Base-by-base conservation (phyloP, 2,797 vertebrate species). In the Adrianichthys oophorus region DNA sequence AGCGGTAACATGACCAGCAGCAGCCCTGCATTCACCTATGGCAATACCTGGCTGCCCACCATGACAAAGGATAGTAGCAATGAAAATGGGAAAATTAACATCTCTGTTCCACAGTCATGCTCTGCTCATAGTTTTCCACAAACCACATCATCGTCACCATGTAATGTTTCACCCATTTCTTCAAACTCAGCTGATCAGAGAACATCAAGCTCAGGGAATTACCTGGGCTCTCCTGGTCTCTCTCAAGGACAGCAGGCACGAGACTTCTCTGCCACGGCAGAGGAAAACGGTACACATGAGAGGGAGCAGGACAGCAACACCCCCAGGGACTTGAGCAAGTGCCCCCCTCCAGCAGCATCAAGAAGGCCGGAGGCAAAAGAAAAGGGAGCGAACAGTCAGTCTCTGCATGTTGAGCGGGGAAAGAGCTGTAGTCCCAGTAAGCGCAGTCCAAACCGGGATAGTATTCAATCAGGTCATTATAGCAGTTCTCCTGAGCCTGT, bases 341-440 rank as follows among this genome's bases (percentile, higher is more conserved):
- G 84, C 58, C 65, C 85, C 52, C 72, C 77, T 70, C 50, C 67
- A 41, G 49, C 59, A 59, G 78, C 78, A 80, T 59, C 57, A 44
- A 86, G 88, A 63, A 93, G 89, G 58, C 59, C 77, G 65, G 91
- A 93, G 63, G 80, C 74, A 52, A 91, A 87, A 77, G 89, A 90
- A 52, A 92, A 85, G 55, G 84, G 82, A 26, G 42, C 48, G n/a
- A 56, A 48, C 71, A 72, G 76, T 74, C 86, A 85, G 44, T 75
- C 65, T 56, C 29, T 83, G 58, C 77, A 78, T 62, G 47, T 66
- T 48, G 91, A 92, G 70, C 85, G 84, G 59, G 82, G 85, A 3
- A 92, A 87, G 66, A 92, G 90, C 69, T 87, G 56, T 52, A 92
- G 91, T 83, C 92, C 91, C 45, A 85, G 72, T 64, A 92, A 91